These are phyloP conservation scores for Temnothorax rugatulus DNA, from an alignment of 2,888 invertebrate species.

Conservation along the genomic window DNA sequence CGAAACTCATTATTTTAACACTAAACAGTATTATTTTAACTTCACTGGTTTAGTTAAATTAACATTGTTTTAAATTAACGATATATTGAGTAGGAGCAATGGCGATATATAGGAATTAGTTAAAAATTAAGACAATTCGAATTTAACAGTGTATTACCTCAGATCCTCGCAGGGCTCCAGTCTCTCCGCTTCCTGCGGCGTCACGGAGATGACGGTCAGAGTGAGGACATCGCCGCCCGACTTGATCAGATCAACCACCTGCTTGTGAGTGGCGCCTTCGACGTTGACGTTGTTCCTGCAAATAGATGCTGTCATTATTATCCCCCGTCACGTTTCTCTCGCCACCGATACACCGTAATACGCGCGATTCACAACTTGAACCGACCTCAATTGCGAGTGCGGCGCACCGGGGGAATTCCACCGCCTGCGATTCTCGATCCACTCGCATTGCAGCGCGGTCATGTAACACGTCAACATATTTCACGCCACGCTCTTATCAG, in stretches of 20 bases:
- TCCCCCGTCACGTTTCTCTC: too few species aligned
- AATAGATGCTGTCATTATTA: background rate
- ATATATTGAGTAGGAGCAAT: too few species aligned
- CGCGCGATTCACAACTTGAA: background rate
- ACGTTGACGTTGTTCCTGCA: slow-evolving; percentile 98
- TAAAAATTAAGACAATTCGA: too few species aligned
- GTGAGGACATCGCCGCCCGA: slow-evolving; percentile 99
- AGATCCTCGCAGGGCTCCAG: slow-evolving; percentile 86
- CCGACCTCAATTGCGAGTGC: slow-evolving; percentile 52
- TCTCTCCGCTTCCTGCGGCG: slow-evolving; percentile 92
- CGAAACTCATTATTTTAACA: too few species aligned
- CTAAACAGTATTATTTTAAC: too few species aligned
- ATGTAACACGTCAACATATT: slow-evolving; percentile 80
- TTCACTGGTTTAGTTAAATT: too few species aligned
- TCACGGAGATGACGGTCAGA: slow-evolving; percentile 98
- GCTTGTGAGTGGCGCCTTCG: slow-evolving; percentile 99
- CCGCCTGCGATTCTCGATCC: slow-evolving; percentile 71
- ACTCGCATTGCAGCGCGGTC: slow-evolving; percentile 79
- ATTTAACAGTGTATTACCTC: slow-evolving; percentile 75
- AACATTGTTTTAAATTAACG: too few species aligned
- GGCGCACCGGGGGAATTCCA: slow-evolving; percentile 18
- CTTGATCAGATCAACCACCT: slow-evolving; percentile 99
- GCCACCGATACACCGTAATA: background rate
- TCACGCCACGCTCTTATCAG: background rate
- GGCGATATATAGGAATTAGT: too few species aligned